phyloP scores from a whole-genome alignment of 2,888 invertebrate genomes.

The Troides oblongomaculatus region DNA sequence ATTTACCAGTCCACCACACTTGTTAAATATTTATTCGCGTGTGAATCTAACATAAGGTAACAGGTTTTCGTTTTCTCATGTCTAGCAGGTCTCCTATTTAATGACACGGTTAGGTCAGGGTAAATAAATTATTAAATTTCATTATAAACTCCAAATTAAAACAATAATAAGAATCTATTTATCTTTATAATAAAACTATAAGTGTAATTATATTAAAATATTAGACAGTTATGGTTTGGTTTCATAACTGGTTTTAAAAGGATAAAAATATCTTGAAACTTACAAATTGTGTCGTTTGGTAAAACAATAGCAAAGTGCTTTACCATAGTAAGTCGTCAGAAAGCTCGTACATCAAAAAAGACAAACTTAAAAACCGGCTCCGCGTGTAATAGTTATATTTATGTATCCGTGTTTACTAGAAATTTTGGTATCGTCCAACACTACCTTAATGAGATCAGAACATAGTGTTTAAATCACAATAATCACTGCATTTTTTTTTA shows the following conservation, averaged over 20 bases:
- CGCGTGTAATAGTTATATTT: conserved; percentile 34
- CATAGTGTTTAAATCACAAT: conserved; percentile 55
- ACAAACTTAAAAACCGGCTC: conserved; percentile 49
- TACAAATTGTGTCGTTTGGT: conserved; percentile 18
- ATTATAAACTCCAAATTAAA: not conserved
- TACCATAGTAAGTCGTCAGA: conserved; percentile 44
- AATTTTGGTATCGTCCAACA: conserved; percentile 29
- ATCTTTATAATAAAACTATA: not conserved
- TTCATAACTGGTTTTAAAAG: not conserved
- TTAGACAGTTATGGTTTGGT: not conserved
- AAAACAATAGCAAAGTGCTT: conserved; percentile 43
- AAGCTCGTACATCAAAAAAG: conserved; percentile 46
- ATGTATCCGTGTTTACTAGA: conserved; percentile 32
- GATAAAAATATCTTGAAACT: not conserved
- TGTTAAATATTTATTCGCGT: conserved; percentile 25
- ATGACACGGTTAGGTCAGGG: conserved; percentile 4
- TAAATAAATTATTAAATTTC: not conserved
- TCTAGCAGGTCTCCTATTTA: conserved; percentile 21
- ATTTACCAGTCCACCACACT: not conserved
- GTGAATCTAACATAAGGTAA: conserved; percentile 25
- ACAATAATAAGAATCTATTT: not conserved
- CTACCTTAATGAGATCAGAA: conserved; percentile 57
- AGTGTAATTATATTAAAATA: not conserved
- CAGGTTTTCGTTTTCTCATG: conserved; percentile 24
- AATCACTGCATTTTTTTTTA: conserved; percentile 56